Base-by-base conservation (phyloP, 2,888 invertebrate genomes). In the Torymus auratus region DNA sequence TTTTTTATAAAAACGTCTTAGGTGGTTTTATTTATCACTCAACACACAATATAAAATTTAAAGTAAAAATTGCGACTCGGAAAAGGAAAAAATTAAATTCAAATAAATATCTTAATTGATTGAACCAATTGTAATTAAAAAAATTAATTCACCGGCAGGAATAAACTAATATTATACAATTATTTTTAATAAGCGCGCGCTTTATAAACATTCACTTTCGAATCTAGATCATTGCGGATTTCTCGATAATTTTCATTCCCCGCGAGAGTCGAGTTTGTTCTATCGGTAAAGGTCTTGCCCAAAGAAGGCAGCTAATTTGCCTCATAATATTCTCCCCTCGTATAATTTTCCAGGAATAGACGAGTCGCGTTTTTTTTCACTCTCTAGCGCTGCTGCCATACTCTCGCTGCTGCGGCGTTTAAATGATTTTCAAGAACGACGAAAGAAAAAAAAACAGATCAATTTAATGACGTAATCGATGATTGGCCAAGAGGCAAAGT, bases 401-500 rank as follows among this genome's bases (percentile, higher is more conserved):
- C 41, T 41, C 41, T 10, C 7, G 20, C 20, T 7, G 58, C 60
- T 7, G 58, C 60, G 5, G 53, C 60, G 20, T 53, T 62, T 2
- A 52, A 73, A 62, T n/a, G 53, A 60, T 61, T 80, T 56, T 76
- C 55, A 71, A 80, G 65, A 75, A 75, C 72, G 68, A 50, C 28
- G 53, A 70, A 10, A 55, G 20, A 67, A 70, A 60, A 70, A 60
- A 28, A 71, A 70, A 55, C 2, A n/a, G 65, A 69, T 77, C 81
- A n/a, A 73, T 77, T 17, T 53, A 68, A 61, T 65, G 80, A 80
- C 69, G 64, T 20, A 80, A 73, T 64, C 67, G 76, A 41, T 41
- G 41, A 78, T 80, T 82, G 77, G 68, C 68, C 60, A 81, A 77
- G 76, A 55, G 67, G 10, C 13, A 55, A n/a, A 69, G 68, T 12